phyloP scores from a whole-genome alignment of 2,113 vertebrate genomes.

The Pelmatolapia mariae region DNA sequence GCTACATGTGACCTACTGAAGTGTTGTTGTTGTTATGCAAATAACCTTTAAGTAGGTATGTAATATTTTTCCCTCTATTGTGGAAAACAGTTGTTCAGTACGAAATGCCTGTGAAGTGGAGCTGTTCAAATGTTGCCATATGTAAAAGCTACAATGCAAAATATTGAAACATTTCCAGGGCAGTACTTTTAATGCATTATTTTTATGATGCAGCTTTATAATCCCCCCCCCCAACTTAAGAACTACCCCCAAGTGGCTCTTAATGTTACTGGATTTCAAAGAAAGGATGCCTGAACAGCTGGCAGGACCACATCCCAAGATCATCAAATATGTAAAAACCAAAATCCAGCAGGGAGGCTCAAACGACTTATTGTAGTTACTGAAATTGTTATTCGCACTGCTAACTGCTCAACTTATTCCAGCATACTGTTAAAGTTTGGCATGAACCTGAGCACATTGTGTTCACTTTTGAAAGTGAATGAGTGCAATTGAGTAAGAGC shows the following conservation, averaged over 20 bases:
- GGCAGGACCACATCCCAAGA: slow-evolving; percentile 29
- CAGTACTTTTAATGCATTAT: not conserved
- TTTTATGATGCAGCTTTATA: not conserved
- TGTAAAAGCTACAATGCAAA: not conserved
- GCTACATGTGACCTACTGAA: not conserved
- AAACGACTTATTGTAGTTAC: not conserved
- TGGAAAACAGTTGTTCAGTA: not conserved
- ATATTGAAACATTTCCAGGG: not conserved
- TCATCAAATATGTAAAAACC: slow-evolving; percentile 26
- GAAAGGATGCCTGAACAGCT: not conserved
- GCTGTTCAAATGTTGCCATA: not conserved
- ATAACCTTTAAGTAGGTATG: not conserved
- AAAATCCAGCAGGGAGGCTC: not conserved
- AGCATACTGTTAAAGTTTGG: not conserved
- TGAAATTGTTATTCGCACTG: not conserved
- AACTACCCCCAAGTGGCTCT: not conserved
- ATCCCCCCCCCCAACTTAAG: not conserved
- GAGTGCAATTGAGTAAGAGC: not conserved
- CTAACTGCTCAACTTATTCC: not conserved
- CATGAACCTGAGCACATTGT: not conserved
- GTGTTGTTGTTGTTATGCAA: not conserved
- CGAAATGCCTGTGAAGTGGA: not conserved
- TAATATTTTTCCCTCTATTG: not conserved
- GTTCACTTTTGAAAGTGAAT: not conserved
- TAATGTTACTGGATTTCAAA: not conserved